Evolutionary conservation across 2,888 invertebrate species (phyloP), one percentile per base, ranked within the genome.

Genomic region (Dendrolimus houi): DNA sequence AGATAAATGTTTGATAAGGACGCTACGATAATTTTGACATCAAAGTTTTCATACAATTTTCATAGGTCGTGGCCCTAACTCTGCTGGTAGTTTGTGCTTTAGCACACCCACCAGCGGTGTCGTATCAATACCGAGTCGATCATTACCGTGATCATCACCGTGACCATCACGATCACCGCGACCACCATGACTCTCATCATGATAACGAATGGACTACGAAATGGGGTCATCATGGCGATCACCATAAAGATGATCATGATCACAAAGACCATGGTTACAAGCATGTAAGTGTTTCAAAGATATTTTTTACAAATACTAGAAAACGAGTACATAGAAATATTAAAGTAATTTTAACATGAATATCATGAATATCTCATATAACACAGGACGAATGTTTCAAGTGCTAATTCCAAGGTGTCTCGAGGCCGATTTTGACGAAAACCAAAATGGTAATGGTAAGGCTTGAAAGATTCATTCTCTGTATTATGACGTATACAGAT

Each of bases 71-170:
- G 57, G 71, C 74, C 57, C 62, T 81, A 55, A 76, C 74, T 58
- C 54, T 81, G 55, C 60, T 81, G 59, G 74, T 73, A 53, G 69
- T 71, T 29, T 67, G 74, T 57, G 77, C 69, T 10, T 62, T 77
- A 40, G 76, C 80, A 59, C 69, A 77, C 61, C 69, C 73, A 52
- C 60, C 62, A n/a, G 80, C 83, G 17, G 75, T 77, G 40, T 84
- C 83, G 3, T 75, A 81, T 58, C 73, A 73, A 58, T 70, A 72
- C 17, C 76, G 83, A 3, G 68, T 69, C 7, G 77, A 79, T 55
- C 69, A 71, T 61, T 62, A 68, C 54, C 64, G 69, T 9, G 64
- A 62, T 56, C 68, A 70, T 55, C 62, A 66, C 40, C 66, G 65
- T 58, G 58, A 64, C 41, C 58, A 58, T 8, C 61, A 61, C 41